Conservation (phyloP, 2,113 vertebrate species). For the Piliocolobus tephrosceles region DNA sequence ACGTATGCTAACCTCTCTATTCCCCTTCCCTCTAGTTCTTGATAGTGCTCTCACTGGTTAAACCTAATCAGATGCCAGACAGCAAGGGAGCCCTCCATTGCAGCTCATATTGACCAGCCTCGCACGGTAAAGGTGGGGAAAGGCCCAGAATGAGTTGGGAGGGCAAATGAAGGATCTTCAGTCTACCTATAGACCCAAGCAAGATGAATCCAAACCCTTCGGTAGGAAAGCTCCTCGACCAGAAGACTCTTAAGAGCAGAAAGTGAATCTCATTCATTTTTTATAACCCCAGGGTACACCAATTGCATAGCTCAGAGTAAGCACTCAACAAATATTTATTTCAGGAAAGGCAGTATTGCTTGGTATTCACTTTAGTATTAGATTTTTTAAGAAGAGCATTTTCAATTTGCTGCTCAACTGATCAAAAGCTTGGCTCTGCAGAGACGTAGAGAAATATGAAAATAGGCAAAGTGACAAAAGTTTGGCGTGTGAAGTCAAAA, state of each 20-base stretch:
- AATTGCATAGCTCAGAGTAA: neutral
- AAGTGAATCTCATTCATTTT: neutral
- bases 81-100: neutral
- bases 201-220: neutral
- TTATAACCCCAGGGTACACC: neutral
- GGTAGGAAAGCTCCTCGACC: neutral
- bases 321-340: neutral
- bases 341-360: neutral
- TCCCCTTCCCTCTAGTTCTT: neutral
- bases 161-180: neutral
- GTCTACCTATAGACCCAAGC: neutral
- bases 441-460: slow-evolving; percentile 64
- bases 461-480: slow-evolving; percentile 70
- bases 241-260: neutral
- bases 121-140: neutral
- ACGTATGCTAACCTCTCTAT: neutral
- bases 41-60: neutral
- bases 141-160: neutral
- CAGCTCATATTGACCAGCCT: neutral
- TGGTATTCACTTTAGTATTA: neutral
- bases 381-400: slow-evolving; percentile 43
- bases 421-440: slow-evolving; percentile 60
- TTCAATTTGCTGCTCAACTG: slow-evolving; percentile 59
- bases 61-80: neutral
- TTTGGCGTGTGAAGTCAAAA: slow-evolving; percentile 65